Evolutionary conservation across 2,113 vertebrate genomes (phyloP).

Genomic region (Porphyrio hochstetteri): DNA sequence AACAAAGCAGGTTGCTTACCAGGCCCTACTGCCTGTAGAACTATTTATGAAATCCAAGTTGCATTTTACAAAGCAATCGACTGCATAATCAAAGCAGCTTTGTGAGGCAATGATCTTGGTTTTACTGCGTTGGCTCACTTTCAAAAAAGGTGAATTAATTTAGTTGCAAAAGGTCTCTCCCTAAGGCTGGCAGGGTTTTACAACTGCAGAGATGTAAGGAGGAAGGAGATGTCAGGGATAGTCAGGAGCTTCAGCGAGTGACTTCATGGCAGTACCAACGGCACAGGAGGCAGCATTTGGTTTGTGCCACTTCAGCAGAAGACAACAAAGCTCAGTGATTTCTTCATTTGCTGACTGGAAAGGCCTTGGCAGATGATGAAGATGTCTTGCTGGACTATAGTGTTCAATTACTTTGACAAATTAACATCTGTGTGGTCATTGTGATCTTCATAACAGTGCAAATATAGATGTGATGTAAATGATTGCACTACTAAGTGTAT

Average conservation of each 20-base stretch:
- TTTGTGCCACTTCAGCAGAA: not conserved
- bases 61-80: not conserved
- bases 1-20: conserved; percentile 9
- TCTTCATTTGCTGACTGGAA: not conserved
- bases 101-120: not conserved
- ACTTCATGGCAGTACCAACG: not conserved
- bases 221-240: not conserved
- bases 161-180: not conserved
- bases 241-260: not conserved
- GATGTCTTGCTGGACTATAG: not conserved
- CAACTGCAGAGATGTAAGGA: not conserved
- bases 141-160: not conserved
- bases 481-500: not conserved
- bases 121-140: not conserved
- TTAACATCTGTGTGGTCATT: not conserved
- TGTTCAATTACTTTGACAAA: not conserved
- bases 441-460: not conserved
- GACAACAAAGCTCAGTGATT: not conserved
- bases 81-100: conserved; percentile 10
- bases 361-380: not conserved
- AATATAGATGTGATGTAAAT: not conserved
- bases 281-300: not conserved
- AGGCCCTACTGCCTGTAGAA: not conserved
- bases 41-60: not conserved
- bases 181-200: not conserved